These are phyloP conservation scores for Lycocorax pyrrhopterus DNA, from an alignment of 2,113 vertebrate species.

Conservation along the genomic window DNA sequence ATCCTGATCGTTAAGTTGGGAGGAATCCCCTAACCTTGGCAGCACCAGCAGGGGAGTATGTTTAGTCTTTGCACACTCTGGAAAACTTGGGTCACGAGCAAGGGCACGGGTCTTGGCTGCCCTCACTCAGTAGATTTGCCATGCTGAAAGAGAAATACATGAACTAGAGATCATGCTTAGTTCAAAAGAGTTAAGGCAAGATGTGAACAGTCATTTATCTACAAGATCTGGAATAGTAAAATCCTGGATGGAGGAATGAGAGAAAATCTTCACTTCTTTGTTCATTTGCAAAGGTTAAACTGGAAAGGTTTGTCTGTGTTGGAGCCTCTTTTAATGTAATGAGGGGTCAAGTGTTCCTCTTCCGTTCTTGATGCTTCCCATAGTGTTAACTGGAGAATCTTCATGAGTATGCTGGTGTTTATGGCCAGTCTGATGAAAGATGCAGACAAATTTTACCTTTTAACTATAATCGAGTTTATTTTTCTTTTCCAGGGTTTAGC, in stretches of 20 bases:
- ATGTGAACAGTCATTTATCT: neutral
- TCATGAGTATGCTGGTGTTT: neutral
- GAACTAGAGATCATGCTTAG: neutral
- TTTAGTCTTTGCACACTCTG: neutral
- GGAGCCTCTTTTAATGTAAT: neutral
- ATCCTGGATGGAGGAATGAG: neutral
- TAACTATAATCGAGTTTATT: neutral
- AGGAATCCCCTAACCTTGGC: neutral
- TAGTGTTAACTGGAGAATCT: neutral
- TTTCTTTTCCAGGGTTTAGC: neutral
- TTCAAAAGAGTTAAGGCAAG: neutral
- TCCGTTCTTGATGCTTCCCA: neutral
- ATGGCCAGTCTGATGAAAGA: neutral
- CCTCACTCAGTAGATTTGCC: neutral
- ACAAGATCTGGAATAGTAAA: neutral
- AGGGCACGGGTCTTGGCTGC: neutral
- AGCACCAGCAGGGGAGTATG: neutral
- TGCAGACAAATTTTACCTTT: neutral
- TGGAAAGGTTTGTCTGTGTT: neutral
- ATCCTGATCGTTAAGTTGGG: neutral
- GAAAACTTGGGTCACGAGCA: neutral
- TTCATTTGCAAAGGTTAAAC: neutral
- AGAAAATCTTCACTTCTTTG: neutral
- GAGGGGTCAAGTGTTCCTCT: neutral
- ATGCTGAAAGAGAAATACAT: neutral